Base-by-base conservation (phyloP, 2,797 vertebrate species). In the Graptemys geographica region DNA sequence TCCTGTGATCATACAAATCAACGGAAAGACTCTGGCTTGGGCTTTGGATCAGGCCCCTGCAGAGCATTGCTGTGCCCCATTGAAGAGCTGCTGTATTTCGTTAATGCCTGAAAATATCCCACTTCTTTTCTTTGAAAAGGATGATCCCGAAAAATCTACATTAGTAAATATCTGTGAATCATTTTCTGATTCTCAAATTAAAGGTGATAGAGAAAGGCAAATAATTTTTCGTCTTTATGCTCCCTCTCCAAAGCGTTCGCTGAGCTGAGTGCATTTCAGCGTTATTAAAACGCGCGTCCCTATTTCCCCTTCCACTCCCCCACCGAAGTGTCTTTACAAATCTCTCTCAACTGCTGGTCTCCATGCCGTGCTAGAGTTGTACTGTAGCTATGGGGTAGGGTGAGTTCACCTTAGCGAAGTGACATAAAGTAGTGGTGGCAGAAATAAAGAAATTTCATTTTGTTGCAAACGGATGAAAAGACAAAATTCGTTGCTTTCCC, bases 101-200 rank as follows among this genome's bases (percentile, higher is more conserved):
- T 72, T 69, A 44, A 59, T 25, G 19, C 79, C 16, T 3, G 81
- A 91, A 94, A 89, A n/a, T 47, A 92, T 91, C 25, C 81, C 44
- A 87, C 91, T 11, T 8, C 5, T 82, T 91, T 59, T 21, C 4
- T 83, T 93, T 93, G 49, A 33, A 86, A 56, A 52, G 16, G 91
- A 86, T 90, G 0, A n/a, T 16, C 15, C 15, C 2, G 3, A 81
- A 52, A 93, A 94, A 90, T 59, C 0, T 0, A 74, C 86, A 85
- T 57, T 87, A 19, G 92, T 86, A 87, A 95, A 81, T 94, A 87
- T 62, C 94, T 88, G 4, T 93, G 62, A 86, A 81, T 44, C 84
- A 55, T 81, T 96, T 94, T 31, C 86, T 37, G 27, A 19, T 91
- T 96, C 56, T 3, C 84, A 76, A 90, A 7, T 79, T 7, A 65